phyloP scores from a whole-genome alignment of 2,888 invertebrate genomes.

The Amblyjoppa fuscipennis region DNA sequence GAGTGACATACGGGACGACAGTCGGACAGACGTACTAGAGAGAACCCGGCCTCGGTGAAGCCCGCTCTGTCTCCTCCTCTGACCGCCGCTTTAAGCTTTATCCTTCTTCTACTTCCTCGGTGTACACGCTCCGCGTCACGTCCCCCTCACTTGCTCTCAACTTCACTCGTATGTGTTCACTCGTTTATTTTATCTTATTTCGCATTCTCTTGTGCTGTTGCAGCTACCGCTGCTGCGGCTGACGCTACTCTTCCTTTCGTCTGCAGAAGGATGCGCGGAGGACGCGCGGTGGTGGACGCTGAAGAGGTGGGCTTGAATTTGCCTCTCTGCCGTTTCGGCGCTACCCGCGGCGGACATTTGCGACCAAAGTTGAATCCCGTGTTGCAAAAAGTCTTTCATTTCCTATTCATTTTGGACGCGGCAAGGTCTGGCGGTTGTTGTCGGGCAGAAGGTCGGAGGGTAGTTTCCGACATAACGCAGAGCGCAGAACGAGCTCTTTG shows the following conservation, averaged over 20 bases:
- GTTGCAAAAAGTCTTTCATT: constrained; percentile 9
- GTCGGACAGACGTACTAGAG: constrained; percentile 70
- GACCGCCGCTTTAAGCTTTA: constrained; percentile 1
- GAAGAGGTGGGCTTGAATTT: background rate
- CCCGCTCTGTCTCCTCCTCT: constrained; percentile 11
- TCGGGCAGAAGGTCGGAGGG: background rate
- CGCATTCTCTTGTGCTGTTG: constrained; percentile 20
- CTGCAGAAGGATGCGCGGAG: constrained; percentile 1
- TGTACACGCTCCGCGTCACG: background rate
- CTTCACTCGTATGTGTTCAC: background rate
- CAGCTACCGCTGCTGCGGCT: background rate
- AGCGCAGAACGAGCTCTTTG: background rate
- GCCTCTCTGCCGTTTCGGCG: constrained; percentile 8
- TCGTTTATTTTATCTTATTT: constrained; percentile 14
- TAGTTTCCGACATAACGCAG: background rate
- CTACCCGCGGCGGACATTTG: background rate
- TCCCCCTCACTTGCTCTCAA: constrained; percentile 5
- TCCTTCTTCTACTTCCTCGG: constrained; percentile 14
- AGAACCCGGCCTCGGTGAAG: constrained; percentile 41
- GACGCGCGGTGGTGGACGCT: background rate
- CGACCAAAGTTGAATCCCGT: background rate
- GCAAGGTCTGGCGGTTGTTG: background rate
- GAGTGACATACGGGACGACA: constrained; percentile 74
- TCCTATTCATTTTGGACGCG: constrained; percentile 24
- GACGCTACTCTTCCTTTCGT: background rate